Percentiles rank a stretch among this genome's conserved stretches.
Evolutionary conservation across 2,113 vertebrate species (phyloP).

Genomic region (Lynx canadensis): DNA sequence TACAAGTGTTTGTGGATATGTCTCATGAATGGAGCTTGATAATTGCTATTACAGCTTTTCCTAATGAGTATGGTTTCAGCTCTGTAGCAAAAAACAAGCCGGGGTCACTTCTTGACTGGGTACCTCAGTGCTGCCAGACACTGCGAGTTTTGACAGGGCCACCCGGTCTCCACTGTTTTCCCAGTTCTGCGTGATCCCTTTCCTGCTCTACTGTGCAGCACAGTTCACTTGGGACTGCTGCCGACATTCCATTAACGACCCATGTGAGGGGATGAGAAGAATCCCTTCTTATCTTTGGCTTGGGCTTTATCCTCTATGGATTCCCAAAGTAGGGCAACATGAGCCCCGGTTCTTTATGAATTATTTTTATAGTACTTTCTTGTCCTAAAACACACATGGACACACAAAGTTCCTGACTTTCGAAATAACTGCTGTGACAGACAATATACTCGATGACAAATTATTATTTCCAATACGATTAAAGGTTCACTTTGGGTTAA

Average conservation of each 20-base stretch:
- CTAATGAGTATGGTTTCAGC: background rate
- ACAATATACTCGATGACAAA: background rate
- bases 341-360: background rate
- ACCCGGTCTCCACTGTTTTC: background rate
- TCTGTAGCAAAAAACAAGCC: background rate
- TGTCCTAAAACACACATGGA: background rate
- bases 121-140: background rate
- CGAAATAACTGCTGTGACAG: background rate
- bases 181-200: background rate
- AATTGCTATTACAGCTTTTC: background rate
- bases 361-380: background rate
- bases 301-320: background rate
- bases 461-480: background rate
- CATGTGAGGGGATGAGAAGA: background rate
- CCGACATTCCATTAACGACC: background rate
- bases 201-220: background rate
- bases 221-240: background rate
- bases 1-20: background rate
- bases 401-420: background rate
- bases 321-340: background rate
- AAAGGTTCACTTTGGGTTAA: background rate
- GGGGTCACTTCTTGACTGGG: background rate
- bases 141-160: background rate
- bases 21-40: background rate
- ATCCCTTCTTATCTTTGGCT: background rate